These are phyloP conservation scores for Pollenia amentaria DNA, from an alignment of 2,888 invertebrate species.

Conservation along the genomic window DNA sequence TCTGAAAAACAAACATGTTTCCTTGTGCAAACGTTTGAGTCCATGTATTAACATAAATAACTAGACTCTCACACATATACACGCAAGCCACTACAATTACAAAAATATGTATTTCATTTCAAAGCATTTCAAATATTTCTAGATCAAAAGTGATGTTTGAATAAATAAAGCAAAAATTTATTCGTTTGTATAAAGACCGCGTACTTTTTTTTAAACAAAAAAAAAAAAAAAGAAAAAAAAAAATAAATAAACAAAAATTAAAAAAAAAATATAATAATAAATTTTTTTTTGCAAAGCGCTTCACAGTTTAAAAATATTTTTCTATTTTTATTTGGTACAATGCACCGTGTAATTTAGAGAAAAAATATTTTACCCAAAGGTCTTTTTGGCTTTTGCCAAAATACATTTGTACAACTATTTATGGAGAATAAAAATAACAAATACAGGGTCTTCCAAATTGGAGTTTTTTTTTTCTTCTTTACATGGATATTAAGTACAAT, in stretches of 20 bases:
- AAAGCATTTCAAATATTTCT: constrained; percentile 30
- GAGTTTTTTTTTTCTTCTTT: no score
- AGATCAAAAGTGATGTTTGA: constrained; percentile 45
- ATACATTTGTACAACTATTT: constrained; percentile 46
- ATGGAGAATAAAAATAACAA: constrained; percentile 5
- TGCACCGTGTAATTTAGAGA: constrained; percentile 46
- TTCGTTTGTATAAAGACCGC: neutral
- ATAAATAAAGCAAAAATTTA: constrained; percentile 31
- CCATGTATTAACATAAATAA: constrained; percentile 26
- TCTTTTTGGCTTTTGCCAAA: constrained; percentile 51
- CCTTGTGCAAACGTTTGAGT: neutral
- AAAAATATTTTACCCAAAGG: constrained; percentile 55
- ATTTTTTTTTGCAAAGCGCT: constrained; percentile 5
- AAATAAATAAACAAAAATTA: neutral
- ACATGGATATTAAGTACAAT: no score
- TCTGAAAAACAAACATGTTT: neutral
- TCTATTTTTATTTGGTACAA: constrained; percentile 29
- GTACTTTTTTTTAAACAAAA: constrained; percentile 8
- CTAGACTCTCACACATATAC: neutral
- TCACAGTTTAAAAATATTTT: neutral
- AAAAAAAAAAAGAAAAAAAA: constrained; percentile 6
- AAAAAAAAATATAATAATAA: neutral
- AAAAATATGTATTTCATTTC: constrained; percentile 21
- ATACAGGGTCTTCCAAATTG: no score
- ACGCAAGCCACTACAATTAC: neutral